Evolutionary conservation across 2,888 invertebrate genomes (phyloP), one percentile per base, ranked within the genome.

Genomic region (Temnothorax rugatulus): DNA sequence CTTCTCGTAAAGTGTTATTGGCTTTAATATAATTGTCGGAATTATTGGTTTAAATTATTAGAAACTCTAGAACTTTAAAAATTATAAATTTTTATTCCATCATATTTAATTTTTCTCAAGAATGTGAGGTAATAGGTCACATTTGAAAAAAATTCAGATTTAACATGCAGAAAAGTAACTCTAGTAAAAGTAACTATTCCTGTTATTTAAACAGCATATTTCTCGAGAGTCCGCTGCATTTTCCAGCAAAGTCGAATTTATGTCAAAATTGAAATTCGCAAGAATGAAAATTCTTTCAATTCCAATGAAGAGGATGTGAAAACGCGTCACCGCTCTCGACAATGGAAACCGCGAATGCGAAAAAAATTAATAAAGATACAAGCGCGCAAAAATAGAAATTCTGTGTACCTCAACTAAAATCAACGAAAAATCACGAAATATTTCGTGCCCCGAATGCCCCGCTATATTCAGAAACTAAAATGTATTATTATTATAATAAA

Each of bases 301-400:
- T n/a, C 52, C 52, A 54, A 71, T 71, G n/a, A 52, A 52, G 21
- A 13, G 15, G 52, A 61, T 61, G 38, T 71, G 52, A 71, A 71
- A 54, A 71, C 54, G n/a, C n/a, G n/a, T 54, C 41, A 7, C 15
- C 18, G 29, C 52, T 38, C 5, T 38, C 5, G 34, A 71, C 52
- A 71, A 38, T 34, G 52, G 13, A 52, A 34, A 50, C n/a, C 50
- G 34, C 34, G 13, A 52, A 34, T n/a, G 7, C 1, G 21, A 71
- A 71, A 71, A 71, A 71, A 54, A 54, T 71, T 52, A 71, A 71
- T 25, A 34, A 38, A 71, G 25, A 71, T 52, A 13, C 52, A 52
- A 2, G 13, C 34, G n/a, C n/a, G 34, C 52, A 52, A 34, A 54
- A 71, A 71, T 54, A 38, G 34, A 71, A 71, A 38, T n/a, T 38